Evolutionary conservation across 92 coral and sea anemone genomes (phyloP), one percentile per base, ranked within the genome.

Genomic region (Porites lobata): DNA sequence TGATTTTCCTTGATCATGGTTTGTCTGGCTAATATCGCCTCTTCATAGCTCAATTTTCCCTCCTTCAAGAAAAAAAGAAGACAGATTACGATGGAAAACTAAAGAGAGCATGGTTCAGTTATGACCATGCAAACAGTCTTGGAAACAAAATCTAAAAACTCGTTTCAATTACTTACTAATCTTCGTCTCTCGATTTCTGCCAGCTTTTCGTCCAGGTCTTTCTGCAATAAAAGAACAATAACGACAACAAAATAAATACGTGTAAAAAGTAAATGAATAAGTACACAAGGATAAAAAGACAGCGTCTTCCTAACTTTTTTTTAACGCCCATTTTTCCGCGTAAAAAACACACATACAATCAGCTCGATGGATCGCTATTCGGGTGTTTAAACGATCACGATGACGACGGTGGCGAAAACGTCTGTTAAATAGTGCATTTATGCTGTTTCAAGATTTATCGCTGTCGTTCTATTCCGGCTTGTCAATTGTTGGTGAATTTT

Each of bases 21-120:
- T 84, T 97, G 99, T 67, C 99, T 79, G 9, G 99, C 99, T 59
- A 97, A 80, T 65, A 97, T 97, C n/a, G 99, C 99, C 43, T 97
- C 99, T 85, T 97, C 99, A 65, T 97, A 94, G 78, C 99, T 95
- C 20, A 97, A 88, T 67, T 88, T 91, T 50, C 99, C 99, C 84
- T 95, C 99, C 99, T 97, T 10, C 50, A 73, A 6, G 52, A 20
- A 83, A 67, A 8, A 1, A 1, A 56, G 5, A 56, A 10, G 61
- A 10, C 15, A 10, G 4, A 10, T 56, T 56, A 14, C 61, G 12
- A 56, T 10, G 61, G 61, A 56, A 56, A 0, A 56, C 61, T 7
- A 3, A 38, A 38, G 47, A 38, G 47, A 38, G 59, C 15, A 9
- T 56, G 61, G 11, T 56, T 10, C 61, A 56, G 61, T 12, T 11